Evolutionary conservation across 2,888 invertebrate species (phyloP).

Genomic region (Apoderus coryli): DNA sequence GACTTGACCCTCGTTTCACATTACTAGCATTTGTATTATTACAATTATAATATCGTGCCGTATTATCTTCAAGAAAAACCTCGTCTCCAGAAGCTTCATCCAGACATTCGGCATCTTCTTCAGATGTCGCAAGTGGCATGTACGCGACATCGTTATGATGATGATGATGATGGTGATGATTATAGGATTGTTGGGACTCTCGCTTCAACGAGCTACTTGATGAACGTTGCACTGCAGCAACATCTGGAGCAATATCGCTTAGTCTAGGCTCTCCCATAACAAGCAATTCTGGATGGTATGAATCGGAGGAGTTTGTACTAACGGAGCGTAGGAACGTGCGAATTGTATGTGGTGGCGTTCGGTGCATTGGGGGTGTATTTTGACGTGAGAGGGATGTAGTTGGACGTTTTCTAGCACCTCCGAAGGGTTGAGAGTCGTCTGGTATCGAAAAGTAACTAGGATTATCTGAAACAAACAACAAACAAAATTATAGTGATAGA

Average conservation of each 20-base stretch:
- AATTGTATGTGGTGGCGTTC: too few species aligned
- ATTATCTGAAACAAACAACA: conserved; percentile 52
- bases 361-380: conserved; percentile 24
- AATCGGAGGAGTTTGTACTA: conserved; percentile 45
- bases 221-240: conserved; percentile 30
- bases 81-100: conserved; percentile 31
- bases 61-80: conserved; percentile 42
- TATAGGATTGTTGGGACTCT: too few species aligned
- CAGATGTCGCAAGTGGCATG: conserved; percentile 25
- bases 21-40: conserved; percentile 30
- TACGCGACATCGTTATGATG: conserved; percentile 24
- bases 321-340: conserved; percentile 38
- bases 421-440: conserved; percentile 20
- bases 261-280: conserved; percentile 57
- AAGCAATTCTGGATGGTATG: conserved; percentile 44
- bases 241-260: conserved; percentile 48
- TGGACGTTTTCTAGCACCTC: conserved; percentile 16
- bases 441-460: conserved; percentile 62
- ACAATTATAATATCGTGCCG: conserved; percentile 39
- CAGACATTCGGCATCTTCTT: conserved; percentile 25
- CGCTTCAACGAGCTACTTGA: too few species aligned
- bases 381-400: conserved; percentile 22
- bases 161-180: too few species aligned
- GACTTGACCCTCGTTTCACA: not conserved
- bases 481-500: too few species aligned